Conservation (phyloP, 2,113 vertebrate species). For the Gorsachius goisagi region DNA sequence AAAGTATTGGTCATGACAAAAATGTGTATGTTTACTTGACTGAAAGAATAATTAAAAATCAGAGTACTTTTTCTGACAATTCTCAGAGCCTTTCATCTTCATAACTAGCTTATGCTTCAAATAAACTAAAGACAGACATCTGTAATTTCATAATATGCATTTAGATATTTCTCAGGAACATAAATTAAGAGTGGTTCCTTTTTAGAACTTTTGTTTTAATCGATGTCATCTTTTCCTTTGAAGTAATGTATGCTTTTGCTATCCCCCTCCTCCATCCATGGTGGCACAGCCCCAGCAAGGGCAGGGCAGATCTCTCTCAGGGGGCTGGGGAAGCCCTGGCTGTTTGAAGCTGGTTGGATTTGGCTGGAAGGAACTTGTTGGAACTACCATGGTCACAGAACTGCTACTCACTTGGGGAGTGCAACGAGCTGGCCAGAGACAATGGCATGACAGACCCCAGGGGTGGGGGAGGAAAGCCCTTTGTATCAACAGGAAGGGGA, state of each 20-base stretch:
- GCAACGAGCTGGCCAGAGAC: neutral
- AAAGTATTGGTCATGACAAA: neutral
- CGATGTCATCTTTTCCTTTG: neutral
- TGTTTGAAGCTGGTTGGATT: neutral
- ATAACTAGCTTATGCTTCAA: neutral
- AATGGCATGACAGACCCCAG: neutral
- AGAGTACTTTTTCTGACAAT: neutral
- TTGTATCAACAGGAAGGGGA: neutral
- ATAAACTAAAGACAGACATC: neutral
- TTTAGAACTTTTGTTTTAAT: neutral
- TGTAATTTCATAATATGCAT: neutral
- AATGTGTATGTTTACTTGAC: neutral
- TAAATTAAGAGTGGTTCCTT: neutral
- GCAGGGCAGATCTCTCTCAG: neutral
- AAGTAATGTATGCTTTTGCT: neutral
- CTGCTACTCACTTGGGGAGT: accelerated
- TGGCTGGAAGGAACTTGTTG: neutral
- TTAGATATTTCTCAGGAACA: neutral
- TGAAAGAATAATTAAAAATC: neutral
- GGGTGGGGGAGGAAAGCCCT: neutral
- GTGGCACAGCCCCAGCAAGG: accelerated
- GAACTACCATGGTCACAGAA: neutral
- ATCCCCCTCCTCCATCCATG: accelerated
- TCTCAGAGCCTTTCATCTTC: neutral
- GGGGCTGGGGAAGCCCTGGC: accelerated